These are phyloP conservation scores for Orchesella cincta DNA, from an alignment of 1,140 invertebrate species.

Conservation along the genomic window DNA sequence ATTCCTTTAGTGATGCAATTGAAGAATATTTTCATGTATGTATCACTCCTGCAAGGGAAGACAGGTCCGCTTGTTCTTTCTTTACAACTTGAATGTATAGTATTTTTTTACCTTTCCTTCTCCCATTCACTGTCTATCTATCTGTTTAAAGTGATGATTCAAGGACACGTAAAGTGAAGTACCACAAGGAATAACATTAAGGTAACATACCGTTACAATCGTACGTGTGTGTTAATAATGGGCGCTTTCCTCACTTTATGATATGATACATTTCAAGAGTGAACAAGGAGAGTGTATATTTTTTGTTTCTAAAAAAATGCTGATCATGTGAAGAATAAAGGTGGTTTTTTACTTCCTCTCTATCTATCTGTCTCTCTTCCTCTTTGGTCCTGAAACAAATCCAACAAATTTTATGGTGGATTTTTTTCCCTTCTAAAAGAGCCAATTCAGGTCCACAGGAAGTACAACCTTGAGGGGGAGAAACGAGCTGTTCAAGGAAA, in stretches of 20 bases:
- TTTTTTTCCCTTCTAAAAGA: too few relatives aligned
- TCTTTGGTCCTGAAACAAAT: too few relatives aligned
- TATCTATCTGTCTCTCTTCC: neutral
- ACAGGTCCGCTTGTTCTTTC: too few relatives aligned
- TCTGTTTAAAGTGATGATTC: neutral
- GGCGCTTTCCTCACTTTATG: neutral
- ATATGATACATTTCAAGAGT: neutral
- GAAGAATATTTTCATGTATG: too few relatives aligned
- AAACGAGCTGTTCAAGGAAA: neutral
- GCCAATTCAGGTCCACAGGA: neutral
- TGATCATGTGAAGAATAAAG: constrained; percentile 24
- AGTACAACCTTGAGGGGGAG: constrained; percentile 7
- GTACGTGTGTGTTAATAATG: constrained; percentile 23
- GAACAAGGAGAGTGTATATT: neutral
- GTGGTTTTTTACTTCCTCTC: constrained; percentile 2
- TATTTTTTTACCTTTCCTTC: neutral
- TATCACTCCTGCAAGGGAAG: too few relatives aligned
- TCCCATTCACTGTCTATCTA: neutral
- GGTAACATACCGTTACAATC: neutral
- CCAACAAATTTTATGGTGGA: too few relatives aligned
- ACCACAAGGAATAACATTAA: neutral
- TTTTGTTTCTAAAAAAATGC: constrained; percentile 2
- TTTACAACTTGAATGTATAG: too few relatives aligned
- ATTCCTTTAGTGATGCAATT: too few relatives aligned
- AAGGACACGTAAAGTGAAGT: neutral